A percentile compares a stretch with the other conserved stretches of the same genome.
These are phyloP conservation scores for Phaethon lepturus DNA, from an alignment of 2,113 vertebrate species.

Conservation along the genomic window DNA sequence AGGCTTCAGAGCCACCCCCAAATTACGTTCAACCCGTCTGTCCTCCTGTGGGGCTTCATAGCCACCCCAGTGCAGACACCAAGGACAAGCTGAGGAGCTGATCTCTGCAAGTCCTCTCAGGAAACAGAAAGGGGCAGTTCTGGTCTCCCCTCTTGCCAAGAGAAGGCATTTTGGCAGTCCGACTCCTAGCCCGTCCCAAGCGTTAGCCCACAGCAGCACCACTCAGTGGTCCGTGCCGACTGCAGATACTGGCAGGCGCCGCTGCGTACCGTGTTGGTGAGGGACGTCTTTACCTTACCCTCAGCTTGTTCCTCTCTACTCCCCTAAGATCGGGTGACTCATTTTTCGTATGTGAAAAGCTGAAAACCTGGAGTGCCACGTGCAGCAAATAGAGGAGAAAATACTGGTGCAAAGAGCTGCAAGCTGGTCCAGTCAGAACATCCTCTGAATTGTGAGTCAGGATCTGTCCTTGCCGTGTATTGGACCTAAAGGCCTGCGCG, in stretches of 20 bases:
- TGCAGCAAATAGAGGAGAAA: neutral
- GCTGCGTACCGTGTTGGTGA: neutral
- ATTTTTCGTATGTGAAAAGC: neutral
- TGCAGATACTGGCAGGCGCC: neutral
- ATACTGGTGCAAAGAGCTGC: neutral
- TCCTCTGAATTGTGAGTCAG: neutral
- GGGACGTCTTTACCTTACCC: neutral
- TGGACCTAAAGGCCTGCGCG: neutral
- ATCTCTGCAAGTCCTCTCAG: neutral
- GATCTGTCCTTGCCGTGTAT: neutral
- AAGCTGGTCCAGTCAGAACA: neutral
- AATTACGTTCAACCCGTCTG: neutral
- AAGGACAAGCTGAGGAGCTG: neutral
- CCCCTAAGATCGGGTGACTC: neutral
- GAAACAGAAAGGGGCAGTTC: neutral
- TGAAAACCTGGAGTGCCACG: neutral
- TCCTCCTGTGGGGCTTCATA: neutral
- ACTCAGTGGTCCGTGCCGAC: neutral
- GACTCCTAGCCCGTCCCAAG: neutral
- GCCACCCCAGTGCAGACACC: accelerated
- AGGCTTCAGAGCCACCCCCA: neutral
- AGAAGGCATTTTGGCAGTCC: neutral
- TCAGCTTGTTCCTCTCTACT: neutral
- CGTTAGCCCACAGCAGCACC: accelerated
- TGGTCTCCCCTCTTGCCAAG: neutral